Base-by-base conservation (phyloP, 1,140 invertebrate genomes). In the Drosophila mojavensis region DNA sequence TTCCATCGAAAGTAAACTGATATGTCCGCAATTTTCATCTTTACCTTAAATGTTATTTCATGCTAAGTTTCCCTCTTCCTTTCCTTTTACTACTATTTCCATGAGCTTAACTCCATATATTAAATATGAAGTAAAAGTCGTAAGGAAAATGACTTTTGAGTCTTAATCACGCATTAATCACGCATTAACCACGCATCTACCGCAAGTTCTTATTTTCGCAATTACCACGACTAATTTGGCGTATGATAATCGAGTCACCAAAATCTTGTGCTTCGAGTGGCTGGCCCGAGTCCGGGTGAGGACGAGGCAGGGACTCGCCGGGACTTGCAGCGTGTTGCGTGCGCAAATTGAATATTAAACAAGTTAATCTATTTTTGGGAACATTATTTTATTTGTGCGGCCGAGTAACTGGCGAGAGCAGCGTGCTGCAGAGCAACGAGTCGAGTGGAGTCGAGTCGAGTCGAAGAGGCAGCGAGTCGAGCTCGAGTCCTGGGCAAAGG, bases 311-410 rank as follows among this genome's bases (percentile, higher is more conserved):
- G 20, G 20, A 24, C 15, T 30, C 15, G 53, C 53, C 0, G 20
- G 53, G 41, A 55, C 47, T 56, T 53, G 28, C 10, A 64, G 72
- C 59, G 26, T 26, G 47, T 56, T 77, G 79, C 82, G 81, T 88
- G 51, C 69, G 53, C 70, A 88, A 88, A 88, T 88, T 88, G 84
- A 89, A 88, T 88, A 88, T 88, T 81, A 89, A 89, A 89, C 74
- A 74, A 75, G 85, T 89, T 88, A 88, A 88, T 90, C 80, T 70
- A 81, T 84, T 84, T 88, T 84, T 75, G 47, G 74, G 65, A 78
- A 66, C 68, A 63, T 70, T 73, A 50, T 71, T 85, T 84, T 75
- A 80, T 84, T 80, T 67, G 64, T 36, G 11, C 3, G 1, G 3
- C 3, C 41, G 41, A 43, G 4, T 43, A 43, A 43, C 41, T 17